These are phyloP conservation scores for Camelus dromedarius DNA, from an alignment of 2,113 vertebrate species.

Conservation along the genomic window DNA sequence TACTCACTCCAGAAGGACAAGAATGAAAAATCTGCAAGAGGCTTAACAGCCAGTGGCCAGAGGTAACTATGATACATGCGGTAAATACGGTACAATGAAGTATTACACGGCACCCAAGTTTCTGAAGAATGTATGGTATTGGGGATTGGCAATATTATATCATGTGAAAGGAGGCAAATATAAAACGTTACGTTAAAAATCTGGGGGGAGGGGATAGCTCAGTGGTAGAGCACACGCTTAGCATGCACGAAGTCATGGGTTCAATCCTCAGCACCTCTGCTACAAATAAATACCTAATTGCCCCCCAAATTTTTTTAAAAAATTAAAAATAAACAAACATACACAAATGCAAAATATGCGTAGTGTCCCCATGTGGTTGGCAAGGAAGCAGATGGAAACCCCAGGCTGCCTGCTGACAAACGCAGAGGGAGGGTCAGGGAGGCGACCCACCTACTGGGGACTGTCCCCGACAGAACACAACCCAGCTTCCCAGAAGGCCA, in stretches of 20 bases:
- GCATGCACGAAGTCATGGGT: too few relatives aligned
- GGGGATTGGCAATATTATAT: neutral
- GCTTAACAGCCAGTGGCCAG: neutral
- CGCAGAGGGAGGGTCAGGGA: neutral
- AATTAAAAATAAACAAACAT: too few relatives aligned
- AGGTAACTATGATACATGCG: fast-evolving
- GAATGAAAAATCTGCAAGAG: neutral
- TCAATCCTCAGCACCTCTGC: too few relatives aligned
- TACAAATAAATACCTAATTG: too few relatives aligned
- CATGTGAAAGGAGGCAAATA: neutral
- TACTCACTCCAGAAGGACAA: neutral
- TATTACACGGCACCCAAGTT: neutral
- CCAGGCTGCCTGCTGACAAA: neutral
- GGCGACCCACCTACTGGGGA: neutral
- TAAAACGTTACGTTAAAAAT: neutral
- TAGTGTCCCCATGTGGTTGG: fast-evolving
- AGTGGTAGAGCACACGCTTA: too few relatives aligned
- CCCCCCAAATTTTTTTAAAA: too few relatives aligned
- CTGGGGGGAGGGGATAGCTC: neutral
- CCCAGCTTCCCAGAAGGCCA: neutral
- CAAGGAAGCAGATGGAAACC: too few relatives aligned
- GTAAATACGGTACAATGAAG: neutral
- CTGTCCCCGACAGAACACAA: neutral
- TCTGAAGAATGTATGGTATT: neutral
- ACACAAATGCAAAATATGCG: neutral